These are phyloP conservation scores for Zaprionus nigranus DNA, from an alignment of 1,140 invertebrate genomes.

Conservation along the genomic window DNA sequence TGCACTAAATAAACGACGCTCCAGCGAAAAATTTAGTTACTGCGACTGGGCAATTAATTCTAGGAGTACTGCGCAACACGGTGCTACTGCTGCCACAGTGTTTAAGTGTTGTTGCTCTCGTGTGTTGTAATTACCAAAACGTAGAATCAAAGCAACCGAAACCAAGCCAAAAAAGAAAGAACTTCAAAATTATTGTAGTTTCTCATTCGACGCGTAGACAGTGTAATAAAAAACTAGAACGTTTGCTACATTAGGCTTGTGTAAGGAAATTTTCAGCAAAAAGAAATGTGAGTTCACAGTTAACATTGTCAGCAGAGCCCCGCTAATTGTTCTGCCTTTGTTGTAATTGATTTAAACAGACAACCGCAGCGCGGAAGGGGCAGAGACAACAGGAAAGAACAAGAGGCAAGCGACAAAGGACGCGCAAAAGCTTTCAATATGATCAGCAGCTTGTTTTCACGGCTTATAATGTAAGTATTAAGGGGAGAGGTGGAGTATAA, in stretches of 20 bases:
- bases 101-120: constrained; percentile 34
- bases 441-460: constrained; percentile 79
- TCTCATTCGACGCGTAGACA: constrained; percentile 11
- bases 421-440: constrained; percentile 57
- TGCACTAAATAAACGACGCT: constrained; percentile 46
- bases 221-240: constrained; percentile 8
- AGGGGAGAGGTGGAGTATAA: constrained; percentile 15
- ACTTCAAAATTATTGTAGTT: constrained; percentile 21
- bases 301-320: constrained; percentile 18
- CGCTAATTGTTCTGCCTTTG: constrained; percentile 10
- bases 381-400: constrained; percentile 11
- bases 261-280: constrained; percentile 18
- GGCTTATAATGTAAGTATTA: constrained; percentile 78
- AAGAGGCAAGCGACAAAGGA: constrained; percentile 26
- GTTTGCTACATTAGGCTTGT: constrained; percentile 16
- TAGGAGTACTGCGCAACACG: constrained; percentile 62
- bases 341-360: constrained; percentile 42
- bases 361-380: background rate
- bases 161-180: constrained; percentile 23
- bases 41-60: constrained; percentile 41
- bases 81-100: constrained; percentile 53
- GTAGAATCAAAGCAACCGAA: constrained; percentile 30
- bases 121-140: constrained; percentile 36
- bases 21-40: constrained; percentile 55
- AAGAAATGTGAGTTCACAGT: constrained; percentile 28